Conservation (phyloP, 2,113 vertebrate species). For the Peromyscus polionotus region DNA sequence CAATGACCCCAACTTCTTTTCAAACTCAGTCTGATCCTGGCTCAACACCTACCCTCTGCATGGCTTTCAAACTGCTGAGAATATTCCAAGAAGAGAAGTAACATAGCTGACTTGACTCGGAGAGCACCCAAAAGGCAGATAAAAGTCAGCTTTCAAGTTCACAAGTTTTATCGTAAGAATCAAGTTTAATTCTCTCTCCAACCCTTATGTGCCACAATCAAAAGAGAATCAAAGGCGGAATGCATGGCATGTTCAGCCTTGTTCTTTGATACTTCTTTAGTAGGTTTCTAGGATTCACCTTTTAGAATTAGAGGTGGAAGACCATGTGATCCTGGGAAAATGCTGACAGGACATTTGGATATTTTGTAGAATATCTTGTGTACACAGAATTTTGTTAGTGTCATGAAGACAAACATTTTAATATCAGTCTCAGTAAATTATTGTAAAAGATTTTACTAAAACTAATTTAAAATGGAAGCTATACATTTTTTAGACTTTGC, state of each 20-base stretch:
- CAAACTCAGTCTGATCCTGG: neutral
- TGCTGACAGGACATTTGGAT: neutral
- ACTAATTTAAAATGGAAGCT: slow-evolving; percentile 52
- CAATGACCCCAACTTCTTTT: neutral
- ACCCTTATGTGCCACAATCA: neutral
- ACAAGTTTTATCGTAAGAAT: slow-evolving; percentile 37
- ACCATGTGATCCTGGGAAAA: neutral
- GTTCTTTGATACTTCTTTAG: neutral
- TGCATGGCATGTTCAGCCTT: accelerated
- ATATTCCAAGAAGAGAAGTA: neutral
- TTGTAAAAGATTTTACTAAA: slow-evolving; percentile 16
- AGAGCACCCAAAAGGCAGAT: slow-evolving; percentile 1
- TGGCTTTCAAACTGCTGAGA: slow-evolving; percentile 3
- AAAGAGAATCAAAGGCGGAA: neutral
- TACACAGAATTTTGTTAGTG: slow-evolving; percentile 12
- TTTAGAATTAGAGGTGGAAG: neutral
- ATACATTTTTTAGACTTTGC: neutral
- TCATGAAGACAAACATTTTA: slow-evolving; percentile 22
- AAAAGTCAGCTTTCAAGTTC: slow-evolving; percentile 24
- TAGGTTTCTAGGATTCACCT: neutral
- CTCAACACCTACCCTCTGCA: neutral
- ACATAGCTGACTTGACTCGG: neutral
- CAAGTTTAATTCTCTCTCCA: neutral
- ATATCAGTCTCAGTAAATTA: neutral
- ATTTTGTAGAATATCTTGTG: neutral